Conservation (phyloP, 92 coral and sea anemone species). For the Phenganax subtilis region DNA sequence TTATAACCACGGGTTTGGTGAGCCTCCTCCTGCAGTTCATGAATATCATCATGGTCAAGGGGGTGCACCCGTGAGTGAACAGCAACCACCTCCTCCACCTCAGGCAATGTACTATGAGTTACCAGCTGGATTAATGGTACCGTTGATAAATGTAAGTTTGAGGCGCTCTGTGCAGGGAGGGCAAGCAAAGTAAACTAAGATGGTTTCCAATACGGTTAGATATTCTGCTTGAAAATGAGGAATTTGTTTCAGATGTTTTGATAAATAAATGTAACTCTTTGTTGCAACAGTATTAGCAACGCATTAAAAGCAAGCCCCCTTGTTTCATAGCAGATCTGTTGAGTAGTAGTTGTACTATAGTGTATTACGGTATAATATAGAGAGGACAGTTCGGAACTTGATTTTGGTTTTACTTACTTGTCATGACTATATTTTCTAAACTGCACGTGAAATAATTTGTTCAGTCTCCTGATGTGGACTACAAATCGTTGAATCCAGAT, state of each 20-base stretch:
- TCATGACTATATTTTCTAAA: neutral
- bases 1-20: conserved; percentile 66
- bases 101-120: conserved; percentile 94
- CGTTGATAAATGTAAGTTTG: conserved; percentile 67
- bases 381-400: no score
- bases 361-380: no score
- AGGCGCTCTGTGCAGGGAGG: neutral
- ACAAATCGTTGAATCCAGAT: conserved; percentile 66
- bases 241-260: no score
- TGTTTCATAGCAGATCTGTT: no score
- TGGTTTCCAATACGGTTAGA: no score
- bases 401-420: neutral
- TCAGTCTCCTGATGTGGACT: conserved; percentile 88
- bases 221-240: no score
- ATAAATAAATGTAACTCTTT: no score
- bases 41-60: conserved; percentile 60
- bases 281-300: no score
- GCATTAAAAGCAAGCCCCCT: no score
- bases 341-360: no score
- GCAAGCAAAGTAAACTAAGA: no score
- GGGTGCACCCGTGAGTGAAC: conserved; percentile 44
- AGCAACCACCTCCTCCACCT: conserved; percentile 73
- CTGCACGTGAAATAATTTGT: neutral
- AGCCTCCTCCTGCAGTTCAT: conserved; percentile 60
- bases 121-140: conserved; percentile 98